Evolutionary conservation across 2,113 vertebrate species (phyloP).

Genomic region (Epinephelus fuscoguttatus): DNA sequence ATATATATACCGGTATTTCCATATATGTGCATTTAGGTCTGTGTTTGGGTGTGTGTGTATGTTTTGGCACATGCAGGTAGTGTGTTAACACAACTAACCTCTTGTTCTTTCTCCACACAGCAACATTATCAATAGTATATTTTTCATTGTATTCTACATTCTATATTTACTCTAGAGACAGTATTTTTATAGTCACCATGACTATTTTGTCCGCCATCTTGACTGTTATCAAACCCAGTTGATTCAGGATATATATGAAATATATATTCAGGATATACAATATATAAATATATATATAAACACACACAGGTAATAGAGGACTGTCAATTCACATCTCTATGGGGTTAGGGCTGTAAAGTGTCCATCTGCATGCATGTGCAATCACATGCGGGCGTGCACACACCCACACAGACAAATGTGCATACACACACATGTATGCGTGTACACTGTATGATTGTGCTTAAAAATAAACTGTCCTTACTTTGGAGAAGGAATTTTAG

Average conservation of each 20-base stretch:
- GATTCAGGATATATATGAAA: conserved; percentile 77
- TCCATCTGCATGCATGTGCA: conserved; percentile 78
- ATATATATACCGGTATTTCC: conserved; percentile 82
- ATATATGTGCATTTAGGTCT: conserved; percentile 85
- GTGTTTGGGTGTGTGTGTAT: conserved; percentile 81
- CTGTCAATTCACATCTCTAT: conserved; percentile 68
- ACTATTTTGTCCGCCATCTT: conserved; percentile 80
- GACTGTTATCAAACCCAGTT: conserved; percentile 81
- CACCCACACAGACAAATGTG: conserved; percentile 78
- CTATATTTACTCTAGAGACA: conserved; percentile 79
- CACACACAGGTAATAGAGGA: conserved; percentile 68
- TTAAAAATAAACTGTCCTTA: conserved; percentile 86
- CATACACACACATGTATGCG: conserved; percentile 81
- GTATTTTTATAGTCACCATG: conserved; percentile 83
- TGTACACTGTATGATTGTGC: conserved; percentile 87
- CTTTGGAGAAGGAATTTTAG: conserved; percentile 85
- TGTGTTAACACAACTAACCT: conserved; percentile 72
- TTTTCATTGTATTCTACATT: conserved; percentile 77
- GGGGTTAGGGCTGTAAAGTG: conserved; percentile 72
- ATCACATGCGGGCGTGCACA: conserved; percentile 73
- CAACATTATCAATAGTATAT: conserved; percentile 79
- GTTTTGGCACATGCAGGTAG: conserved; percentile 82
- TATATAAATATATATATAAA: conserved; percentile 45
- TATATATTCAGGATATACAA: conserved; percentile 69
- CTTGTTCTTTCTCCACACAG: conserved; percentile 70